Evolutionary conservation across 2,888 invertebrate species (phyloP), one percentile per base, ranked within the genome.

Genomic region (Cheilosia pagana): DNA sequence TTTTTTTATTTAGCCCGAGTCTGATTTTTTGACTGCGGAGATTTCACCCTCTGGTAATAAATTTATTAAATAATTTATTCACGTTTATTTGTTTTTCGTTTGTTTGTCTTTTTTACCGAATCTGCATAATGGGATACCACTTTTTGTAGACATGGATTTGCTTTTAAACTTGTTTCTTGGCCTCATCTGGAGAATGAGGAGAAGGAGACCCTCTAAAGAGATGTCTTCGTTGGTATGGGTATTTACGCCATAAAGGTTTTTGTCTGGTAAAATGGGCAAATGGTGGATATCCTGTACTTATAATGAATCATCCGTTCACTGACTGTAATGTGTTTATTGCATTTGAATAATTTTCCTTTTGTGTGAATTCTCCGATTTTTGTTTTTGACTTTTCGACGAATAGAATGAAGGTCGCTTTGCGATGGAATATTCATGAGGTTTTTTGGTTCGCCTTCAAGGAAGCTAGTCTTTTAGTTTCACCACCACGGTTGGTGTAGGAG

Each of bases 21-120:
- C 21, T 71, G 50, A 43, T 19, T 65, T 65, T 25, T 65, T 25
- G 48, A 50, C 41, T 31, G 31, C 8, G 50, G 10, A 60, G 68
- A 19, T 10, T 59, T 78, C 78, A 68, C 67, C 75, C 78, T 63
- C 72, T 57, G 68, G 68, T 31, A 16, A 75, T 74, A 53, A 78
- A 79, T 79, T 83, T 79, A 75, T 79, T 79, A 79, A 79, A 83
- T 75, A 83, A 83, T 83, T 78, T 83, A 75, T 79, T 68, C 79
- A 41, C 55, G 55, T 52, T 70, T 41, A 57, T 50, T 23, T 28
- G 8, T 8, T 28, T 28, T 21, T 21, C n/a, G 14, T 48, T 48
- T 21, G 19, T 12, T 21, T n/a, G n/a, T n/a, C n/a, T n/a, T n/a
- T n/a, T 57, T 68, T 50, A 70, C 48, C 59, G 59, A 79, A 83